phyloP scores from a whole-genome alignment of 2,888 invertebrate genomes.

The Meiosimyza decipiens region DNA sequence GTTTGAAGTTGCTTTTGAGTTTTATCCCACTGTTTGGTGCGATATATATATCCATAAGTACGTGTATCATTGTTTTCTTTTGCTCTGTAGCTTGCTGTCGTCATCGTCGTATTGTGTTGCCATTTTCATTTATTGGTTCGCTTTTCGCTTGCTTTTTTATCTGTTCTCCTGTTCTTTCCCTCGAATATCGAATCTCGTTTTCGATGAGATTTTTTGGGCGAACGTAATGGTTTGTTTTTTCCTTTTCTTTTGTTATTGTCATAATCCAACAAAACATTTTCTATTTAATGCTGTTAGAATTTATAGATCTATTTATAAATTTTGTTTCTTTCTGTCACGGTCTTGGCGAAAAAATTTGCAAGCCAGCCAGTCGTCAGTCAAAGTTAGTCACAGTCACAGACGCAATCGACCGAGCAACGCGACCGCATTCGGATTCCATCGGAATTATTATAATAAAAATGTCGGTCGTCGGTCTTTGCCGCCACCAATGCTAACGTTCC shows the following conservation, averaged over 20 bases:
- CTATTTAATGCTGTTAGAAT: background rate
- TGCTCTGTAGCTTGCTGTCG: slow-evolving; percentile 27
- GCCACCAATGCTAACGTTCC: slow-evolving; percentile 45
- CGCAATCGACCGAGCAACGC: slow-evolving; percentile 17
- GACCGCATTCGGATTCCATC: slow-evolving; percentile 20
- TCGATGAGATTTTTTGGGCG: slow-evolving; percentile 58
- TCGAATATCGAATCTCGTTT: slow-evolving; percentile 66
- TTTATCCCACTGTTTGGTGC: background rate
- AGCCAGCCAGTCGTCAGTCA: background rate
- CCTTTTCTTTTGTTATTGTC: background rate
- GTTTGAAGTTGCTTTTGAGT: background rate
- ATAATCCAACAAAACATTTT: background rate
- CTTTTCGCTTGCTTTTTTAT: slow-evolving; percentile 46
- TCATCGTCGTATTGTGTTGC: slow-evolving; percentile 39
- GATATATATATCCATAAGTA: slow-evolving; percentile 2
- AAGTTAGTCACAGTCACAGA: slow-evolving; percentile 14
- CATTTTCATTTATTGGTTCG: slow-evolving; percentile 15
- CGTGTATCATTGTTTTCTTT: slow-evolving; percentile 8
- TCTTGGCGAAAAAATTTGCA: slow-evolving; percentile 21
- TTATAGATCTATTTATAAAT: background rate
- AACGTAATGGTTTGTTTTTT: slow-evolving; percentile 41
- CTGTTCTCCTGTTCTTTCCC: slow-evolving; percentile 64
- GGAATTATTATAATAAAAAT: slow-evolving; percentile 27
- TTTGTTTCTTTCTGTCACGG: slow-evolving; percentile 17
- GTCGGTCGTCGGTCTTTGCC: slow-evolving; percentile 42